Percentiles rank a stretch among this genome's conserved stretches.
phyloP scores from a whole-genome alignment of 2,797 vertebrate genomes.

The Carapus acus region DNA sequence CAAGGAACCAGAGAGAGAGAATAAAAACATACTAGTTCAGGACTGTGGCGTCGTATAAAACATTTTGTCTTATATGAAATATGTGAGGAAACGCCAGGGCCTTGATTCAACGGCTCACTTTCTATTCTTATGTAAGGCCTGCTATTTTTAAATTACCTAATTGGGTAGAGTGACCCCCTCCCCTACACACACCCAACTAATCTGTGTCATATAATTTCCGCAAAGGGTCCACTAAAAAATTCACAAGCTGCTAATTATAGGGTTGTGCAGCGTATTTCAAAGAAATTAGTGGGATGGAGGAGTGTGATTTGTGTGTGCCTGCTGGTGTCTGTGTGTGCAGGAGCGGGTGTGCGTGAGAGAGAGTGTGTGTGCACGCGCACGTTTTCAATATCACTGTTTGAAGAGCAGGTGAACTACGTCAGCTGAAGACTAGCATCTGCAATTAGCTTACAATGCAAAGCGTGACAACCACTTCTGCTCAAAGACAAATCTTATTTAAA shows the following conservation, averaged over 20 bases:
- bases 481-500: too few relatives aligned
- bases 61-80: constrained; percentile 1
- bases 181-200: constrained; percentile 38
- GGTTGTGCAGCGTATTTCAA: constrained; percentile 54
- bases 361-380: too few relatives aligned
- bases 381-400: too few relatives aligned
- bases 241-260: constrained; percentile 69
- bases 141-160: constrained; percentile 66
- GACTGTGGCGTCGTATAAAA: too few relatives aligned
- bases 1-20: too few relatives aligned
- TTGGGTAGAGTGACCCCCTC: constrained; percentile 54
- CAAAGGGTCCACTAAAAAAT: constrained; percentile 61
- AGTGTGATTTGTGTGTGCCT: background rate
- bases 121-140: constrained; percentile 42
- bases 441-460: too few relatives aligned
- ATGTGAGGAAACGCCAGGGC: constrained; percentile 15
- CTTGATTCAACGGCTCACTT: constrained; percentile 22
- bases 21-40: too few relatives aligned
- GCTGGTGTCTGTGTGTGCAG: constrained; percentile 8
- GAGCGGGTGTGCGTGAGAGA: background rate
- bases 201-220: constrained; percentile 47
- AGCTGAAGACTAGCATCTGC: too few relatives aligned
- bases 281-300: constrained; percentile 37
- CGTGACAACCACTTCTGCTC: too few relatives aligned
- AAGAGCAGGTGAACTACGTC: too few relatives aligned